Evolutionary conservation across 2,113 vertebrate species (phyloP), one percentile per base, ranked within the genome.

Genomic region (Oncorhynchus nerka): DNA sequence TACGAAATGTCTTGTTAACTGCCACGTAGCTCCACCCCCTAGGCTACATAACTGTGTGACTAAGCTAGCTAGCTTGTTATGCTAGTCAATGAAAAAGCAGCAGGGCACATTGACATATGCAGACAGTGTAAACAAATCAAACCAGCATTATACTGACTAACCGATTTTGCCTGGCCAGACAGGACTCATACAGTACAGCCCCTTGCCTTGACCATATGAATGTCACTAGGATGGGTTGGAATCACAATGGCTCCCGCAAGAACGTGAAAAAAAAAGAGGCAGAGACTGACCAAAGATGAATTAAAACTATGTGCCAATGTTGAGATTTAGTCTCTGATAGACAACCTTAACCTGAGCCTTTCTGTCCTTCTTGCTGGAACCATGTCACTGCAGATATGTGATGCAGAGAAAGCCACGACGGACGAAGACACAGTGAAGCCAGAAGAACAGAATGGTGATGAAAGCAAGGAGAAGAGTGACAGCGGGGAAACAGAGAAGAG

Each of bases 331-430:
- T 67, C 28, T 30, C 26, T 30, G 65, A 32, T 45, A 45, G 11
- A 45, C 3, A 45, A 45, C 39, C 9, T 45, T 45, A 45, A 45
- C 39, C 39, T 3, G 0, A 45, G 9, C 9, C 30, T 30, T 16
- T 22, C 12, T 28, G 0, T 26, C 4, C 65, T 69, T 34, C 34
- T 28, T 45, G 68, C 32, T 64, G 32, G 12, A 62, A 32, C 0
- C 5, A 11, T 24, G 2, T 80, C 62, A 67, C 82, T 73, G 65
- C 66, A 95, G 94, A 94, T 94, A 3, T 80, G 91, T 59, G 92
- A 93, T 72, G 82, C 76, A 61, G 91, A 90, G 73, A 88, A 82
- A 75, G 16, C 1, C 0, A 77, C 1, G 0, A 71, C 84, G 0
- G 86, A 89, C 12, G 93, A 94, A 73, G 93, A 91, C 48, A 70